Conservation (phyloP, 2,888 invertebrate genomes). For the Nyleta sp. region DNA sequence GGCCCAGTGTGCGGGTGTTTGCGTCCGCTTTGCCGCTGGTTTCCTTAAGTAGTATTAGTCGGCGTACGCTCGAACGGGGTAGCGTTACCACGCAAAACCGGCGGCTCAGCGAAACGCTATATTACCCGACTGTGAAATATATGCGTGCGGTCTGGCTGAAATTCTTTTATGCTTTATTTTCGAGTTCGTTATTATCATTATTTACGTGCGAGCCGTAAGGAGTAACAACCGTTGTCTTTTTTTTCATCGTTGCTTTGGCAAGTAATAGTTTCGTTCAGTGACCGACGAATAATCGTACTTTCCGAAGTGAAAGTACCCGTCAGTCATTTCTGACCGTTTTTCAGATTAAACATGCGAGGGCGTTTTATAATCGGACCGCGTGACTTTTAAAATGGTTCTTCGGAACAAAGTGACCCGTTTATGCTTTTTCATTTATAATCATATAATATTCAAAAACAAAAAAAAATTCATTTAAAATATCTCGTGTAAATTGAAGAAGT, state of each 20-base stretch:
- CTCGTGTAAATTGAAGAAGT: conserved; percentile 25
- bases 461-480: conserved; percentile 18
- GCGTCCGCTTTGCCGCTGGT: no score
- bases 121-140: conserved; percentile 48
- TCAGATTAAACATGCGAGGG: neutral
- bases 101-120: conserved; percentile 41
- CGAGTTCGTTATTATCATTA: conserved; percentile 33
- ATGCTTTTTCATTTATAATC: no score
- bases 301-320: conserved; percentile 6
- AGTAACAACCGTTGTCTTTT: conserved; percentile 10
- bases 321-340: conserved; percentile 6
- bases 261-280: conserved; percentile 16
- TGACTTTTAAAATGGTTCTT: no score
- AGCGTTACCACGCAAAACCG: conserved; percentile 41
- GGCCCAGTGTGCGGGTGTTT: no score
- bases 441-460: neutral
- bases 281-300: conserved; percentile 11
- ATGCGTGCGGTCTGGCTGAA: conserved; percentile 31
- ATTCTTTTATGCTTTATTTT: conserved; percentile 45
- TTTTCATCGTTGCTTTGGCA: neutral
- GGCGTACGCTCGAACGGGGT: conserved; percentile 13
- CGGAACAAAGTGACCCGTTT: no score
- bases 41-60: conserved; percentile 50
- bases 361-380: no score
- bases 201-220: conserved; percentile 29